A percentile compares a stretch with the other conserved stretches of the same genome.
Evolutionary conservation across 1,140 invertebrate species (phyloP).

Genomic region (Conus ventricosus): DNA sequence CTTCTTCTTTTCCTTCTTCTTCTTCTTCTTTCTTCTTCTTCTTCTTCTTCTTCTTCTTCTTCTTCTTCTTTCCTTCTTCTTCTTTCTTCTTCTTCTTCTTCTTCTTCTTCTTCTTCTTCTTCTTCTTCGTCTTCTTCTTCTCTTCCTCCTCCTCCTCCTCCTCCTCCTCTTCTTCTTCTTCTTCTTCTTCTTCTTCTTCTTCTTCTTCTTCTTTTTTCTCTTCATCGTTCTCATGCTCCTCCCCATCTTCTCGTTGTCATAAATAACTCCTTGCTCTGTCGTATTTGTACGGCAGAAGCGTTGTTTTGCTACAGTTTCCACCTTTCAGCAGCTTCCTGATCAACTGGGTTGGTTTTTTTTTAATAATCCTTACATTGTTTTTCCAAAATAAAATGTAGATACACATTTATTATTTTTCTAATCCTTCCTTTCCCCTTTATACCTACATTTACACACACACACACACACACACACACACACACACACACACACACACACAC

Average conservation of each 20-base stretch:
- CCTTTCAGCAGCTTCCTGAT: too few relatives aligned
- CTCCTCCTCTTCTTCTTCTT: not conserved
- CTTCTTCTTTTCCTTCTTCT: not conserved
- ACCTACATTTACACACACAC: too few relatives aligned
- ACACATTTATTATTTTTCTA: too few relatives aligned
- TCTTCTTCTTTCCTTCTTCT: not conserved
- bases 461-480: too few relatives aligned
- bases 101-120: not conserved
- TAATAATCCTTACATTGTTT: not conserved
- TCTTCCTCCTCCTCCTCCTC: not conserved
- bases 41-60: not conserved
- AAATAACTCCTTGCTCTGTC: too few relatives aligned
- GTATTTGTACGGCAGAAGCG: too few relatives aligned
- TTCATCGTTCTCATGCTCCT: too few relatives aligned
- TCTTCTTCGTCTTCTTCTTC: not conserved
- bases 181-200: not conserved
- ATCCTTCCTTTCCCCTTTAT: too few relatives aligned
- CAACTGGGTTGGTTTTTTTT: not conserved
- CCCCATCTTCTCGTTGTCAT: too few relatives aligned
- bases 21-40: not conserved
- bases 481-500: too few relatives aligned
- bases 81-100: not conserved
- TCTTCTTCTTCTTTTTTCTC: too few relatives aligned
- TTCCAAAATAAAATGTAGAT: not conserved
- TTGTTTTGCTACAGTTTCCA: too few relatives aligned